phyloP scores from a whole-genome alignment of 2,113 vertebrate species.

The Eulacestoma nigropectus region DNA sequence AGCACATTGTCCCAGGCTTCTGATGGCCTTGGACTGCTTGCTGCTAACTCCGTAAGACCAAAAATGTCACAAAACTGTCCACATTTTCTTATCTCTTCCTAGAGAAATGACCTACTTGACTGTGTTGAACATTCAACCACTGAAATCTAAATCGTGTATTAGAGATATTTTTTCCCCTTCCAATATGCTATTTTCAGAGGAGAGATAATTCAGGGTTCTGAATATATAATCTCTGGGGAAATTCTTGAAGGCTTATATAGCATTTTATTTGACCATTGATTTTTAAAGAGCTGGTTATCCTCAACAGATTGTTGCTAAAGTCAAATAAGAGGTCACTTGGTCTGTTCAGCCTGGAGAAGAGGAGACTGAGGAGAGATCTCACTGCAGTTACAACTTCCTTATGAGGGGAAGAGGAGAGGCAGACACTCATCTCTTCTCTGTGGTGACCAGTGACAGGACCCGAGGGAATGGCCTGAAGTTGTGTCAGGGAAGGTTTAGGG shows the following conservation, averaged over 20 bases:
- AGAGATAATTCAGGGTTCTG: not conserved
- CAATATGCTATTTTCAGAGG: not conserved
- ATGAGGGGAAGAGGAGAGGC: not conserved
- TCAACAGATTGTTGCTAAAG: not conserved
- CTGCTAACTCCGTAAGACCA: not conserved
- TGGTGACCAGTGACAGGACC: not conserved
- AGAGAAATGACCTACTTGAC: not conserved
- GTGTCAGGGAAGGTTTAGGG: not conserved
- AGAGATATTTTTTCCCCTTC: not conserved
- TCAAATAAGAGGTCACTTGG: not conserved
- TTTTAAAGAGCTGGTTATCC: not conserved
- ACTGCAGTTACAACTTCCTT: not conserved
- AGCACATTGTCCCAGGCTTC: not conserved
- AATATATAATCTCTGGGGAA: not conserved
- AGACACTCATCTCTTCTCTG: not conserved
- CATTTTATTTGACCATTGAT: not conserved
- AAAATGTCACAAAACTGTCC: not conserved
- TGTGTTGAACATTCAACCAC: not conserved
- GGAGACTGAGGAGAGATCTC: not conserved
- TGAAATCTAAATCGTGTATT: not conserved
- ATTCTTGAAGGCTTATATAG: not conserved
- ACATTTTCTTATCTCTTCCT: not conserved
- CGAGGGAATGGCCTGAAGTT: rapidly evolving
- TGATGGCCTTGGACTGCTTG: not conserved
- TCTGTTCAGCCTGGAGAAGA: not conserved